Base-by-base conservation (phyloP, 2,888 invertebrate species). In the Troides aeacus region DNA sequence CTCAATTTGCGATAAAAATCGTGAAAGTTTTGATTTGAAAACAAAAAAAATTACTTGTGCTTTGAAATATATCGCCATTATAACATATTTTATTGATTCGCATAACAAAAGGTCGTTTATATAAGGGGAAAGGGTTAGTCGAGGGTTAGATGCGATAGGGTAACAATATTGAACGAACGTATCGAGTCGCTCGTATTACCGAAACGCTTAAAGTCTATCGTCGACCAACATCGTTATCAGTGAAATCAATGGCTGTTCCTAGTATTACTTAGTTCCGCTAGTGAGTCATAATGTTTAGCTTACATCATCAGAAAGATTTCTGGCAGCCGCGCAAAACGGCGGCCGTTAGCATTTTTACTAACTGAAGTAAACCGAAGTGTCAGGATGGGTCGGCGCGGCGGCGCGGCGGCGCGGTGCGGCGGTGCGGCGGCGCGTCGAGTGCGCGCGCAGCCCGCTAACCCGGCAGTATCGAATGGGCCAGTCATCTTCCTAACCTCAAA, bases 401-500 rank as follows among this genome's bases (percentile, higher is more conserved):
- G 81, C 85, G 84, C 82, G 73, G 68, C 63, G 42, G 78, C 65
- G 74, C 77, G 76, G n/a, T 91, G 92, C 92, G 92, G 74, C 77
- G 76, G 71, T n/a, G 74, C 77, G 76, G 71, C 74, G 76, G 81
- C 85, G 84, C 82, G 73, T 68, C 64, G 42, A 78, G 64, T 92
- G 92, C 92, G 92, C 91, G 92, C 92, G 92, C 92, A 92, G 74
- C 82, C 77, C 76, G 78, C 77, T 79, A 80, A 72, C 80, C 79
- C 79, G 80, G 78, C 75, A 75, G 72, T 87, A 92, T 92, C 83
- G 92, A 91, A 89, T 88, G 79, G 75, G 83, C 83, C 79, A 88
- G 88, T 88, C 87, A 87, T 84, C 83, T 83, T 86, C 86, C 84
- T 92, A 92, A 92, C 91, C 92, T 92, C 84, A 86, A 90, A 88